Base-by-base conservation (phyloP, 1,140 invertebrate species). In the Saccostrea cuccullata region DNA sequence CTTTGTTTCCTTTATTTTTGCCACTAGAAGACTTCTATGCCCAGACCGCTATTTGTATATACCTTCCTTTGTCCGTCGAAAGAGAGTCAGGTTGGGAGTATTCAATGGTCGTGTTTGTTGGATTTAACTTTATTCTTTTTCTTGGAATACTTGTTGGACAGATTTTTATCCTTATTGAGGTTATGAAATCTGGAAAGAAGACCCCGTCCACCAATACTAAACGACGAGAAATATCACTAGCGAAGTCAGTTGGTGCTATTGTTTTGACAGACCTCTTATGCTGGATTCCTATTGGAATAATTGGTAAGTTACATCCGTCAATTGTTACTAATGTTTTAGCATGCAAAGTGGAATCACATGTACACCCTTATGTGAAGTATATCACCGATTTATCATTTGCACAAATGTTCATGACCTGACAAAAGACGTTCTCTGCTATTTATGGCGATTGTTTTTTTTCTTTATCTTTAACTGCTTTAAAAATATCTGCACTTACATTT, bases 231-330 rank as follows among this genome's bases (percentile, higher is more conserved):
- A 30, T 88, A 15, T 77, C 58, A 40, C 60, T 92, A 30, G 90
- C 91, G 4, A 87, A 86, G 47, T 83, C 86, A 23, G 87, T 92
- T 30, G 73, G 86, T 23, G 60, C 89, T 8, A 85, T 92, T 30
- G 90, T 86, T 4, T 82, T 91, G 13, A 87, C 90, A n/a, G 89
- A 92, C 55, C 89, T 90, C 60, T n/a, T 91, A 9, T 92, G 91
- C 85, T 92, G 91, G 91, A 89, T 91, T 36, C 91, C 91, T 20
- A 88, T 92, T 15, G 86, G 89, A 17, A 30, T 90, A 17, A 88
- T 92, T 86, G 91, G 91, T 87, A 82, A 5, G 47, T 82, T 82
- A 30, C 15, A 36, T 36, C 30, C 30, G 30, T 2, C 30, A 36
- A 36, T 36, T 36, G 30, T 36, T 36, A 82, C 2, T 23, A 8